Evolutionary conservation across 2,797 vertebrate genomes (phyloP).

Genomic region (Tangara arthus): DNA sequence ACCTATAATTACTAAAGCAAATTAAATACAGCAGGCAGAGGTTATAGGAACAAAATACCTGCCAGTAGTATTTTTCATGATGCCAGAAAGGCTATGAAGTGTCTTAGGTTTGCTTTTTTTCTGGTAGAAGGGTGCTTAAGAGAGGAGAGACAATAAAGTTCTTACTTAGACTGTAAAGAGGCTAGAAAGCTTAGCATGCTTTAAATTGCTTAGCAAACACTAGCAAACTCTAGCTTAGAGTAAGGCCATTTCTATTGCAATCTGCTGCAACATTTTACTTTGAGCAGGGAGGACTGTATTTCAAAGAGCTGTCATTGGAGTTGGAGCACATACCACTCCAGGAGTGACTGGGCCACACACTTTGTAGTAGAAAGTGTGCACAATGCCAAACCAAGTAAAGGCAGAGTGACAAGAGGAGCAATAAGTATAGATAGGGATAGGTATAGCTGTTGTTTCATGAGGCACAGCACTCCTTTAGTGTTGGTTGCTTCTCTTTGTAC

Average conservation of each 20-base stretch:
- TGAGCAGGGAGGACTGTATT: not conserved
- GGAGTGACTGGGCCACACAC: not conserved
- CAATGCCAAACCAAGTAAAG: not conserved
- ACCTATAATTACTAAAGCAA: not conserved
- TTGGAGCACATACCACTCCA: not conserved
- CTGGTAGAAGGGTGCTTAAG: not conserved
- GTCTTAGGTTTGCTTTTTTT: not conserved
- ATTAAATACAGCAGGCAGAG: not conserved
- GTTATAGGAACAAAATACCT: not conserved
- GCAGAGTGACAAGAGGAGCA: not conserved
- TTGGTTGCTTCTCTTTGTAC: not conserved
- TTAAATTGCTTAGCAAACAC: conserved; percentile 32
- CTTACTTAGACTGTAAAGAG: not conserved
- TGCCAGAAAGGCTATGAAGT: not conserved
- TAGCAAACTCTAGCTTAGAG: not conserved
- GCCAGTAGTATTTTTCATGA: not conserved
- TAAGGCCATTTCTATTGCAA: not conserved
- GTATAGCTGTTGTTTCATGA: not conserved
- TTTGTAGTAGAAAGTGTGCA: not conserved
- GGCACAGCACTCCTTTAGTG: not conserved
- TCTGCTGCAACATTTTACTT: not conserved
- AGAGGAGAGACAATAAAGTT: not conserved
- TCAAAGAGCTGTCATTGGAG: not conserved
- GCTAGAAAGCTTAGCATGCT: conserved; percentile 10
- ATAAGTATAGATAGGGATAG: not conserved